Base-by-base conservation (phyloP, 2,113 vertebrate species). In the Asarcornis scutulata region DNA sequence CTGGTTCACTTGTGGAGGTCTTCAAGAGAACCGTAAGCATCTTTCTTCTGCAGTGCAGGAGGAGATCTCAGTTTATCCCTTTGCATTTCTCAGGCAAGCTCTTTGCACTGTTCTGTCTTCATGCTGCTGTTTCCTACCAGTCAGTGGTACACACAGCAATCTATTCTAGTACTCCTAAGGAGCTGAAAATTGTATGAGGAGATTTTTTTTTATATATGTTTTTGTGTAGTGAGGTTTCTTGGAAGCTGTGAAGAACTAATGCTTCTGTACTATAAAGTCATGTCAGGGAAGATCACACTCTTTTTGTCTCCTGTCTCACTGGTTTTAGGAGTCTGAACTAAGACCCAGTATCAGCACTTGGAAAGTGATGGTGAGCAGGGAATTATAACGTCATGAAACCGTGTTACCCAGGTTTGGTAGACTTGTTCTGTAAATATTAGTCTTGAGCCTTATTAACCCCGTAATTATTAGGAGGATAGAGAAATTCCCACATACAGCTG, bases 11-110 rank as follows among this genome's bases (percentile, higher is more conserved):
- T 34, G 11, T 21, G 16, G 31, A 87, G 36, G 6, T 69, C 50
- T 67, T 38, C 26, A 12, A 15, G 38, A 1, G 0, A 40, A 17
- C 22, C 62, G 0, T 31, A 27, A 42, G 29, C 11, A n/a, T 16
- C 27, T 58, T 87, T 23, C 12, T 62, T 34, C 58, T 77, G 68
- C 32, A 40, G 26, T 31, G 31, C 56, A 34, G 31, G 80, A 48
- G 25, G 11, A 18, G n/a, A 58, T 59, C 27, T 83, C 21, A 12
- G 21, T 32, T 79, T 53, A 13, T 48, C 17, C 60, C 25, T 50
- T 26, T 20, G 25, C 31, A 13, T 59, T 78, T 60, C 62, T 56
- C n/a, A 83, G 29, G 26, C 1, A 3, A 67, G 21, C 13, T 60
- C 44, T 89, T 83, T n/a, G 34, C 40, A 22, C 32, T 32, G 23